Conservation (phyloP, 2,797 vertebrate species). For the Loriculus beryllinus region DNA sequence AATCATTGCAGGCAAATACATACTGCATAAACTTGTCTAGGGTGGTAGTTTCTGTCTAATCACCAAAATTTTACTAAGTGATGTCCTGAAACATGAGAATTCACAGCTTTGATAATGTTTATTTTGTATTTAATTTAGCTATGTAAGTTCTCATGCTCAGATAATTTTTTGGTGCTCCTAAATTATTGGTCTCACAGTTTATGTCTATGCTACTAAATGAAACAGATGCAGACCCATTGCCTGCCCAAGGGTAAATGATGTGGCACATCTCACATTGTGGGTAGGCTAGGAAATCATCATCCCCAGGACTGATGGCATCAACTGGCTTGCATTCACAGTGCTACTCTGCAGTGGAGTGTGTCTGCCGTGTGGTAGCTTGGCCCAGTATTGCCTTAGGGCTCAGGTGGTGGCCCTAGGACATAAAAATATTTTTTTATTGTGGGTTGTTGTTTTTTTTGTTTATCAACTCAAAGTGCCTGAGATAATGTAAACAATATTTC, state of each 20-base stretch:
- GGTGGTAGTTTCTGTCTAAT: background rate
- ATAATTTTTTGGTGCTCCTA: background rate
- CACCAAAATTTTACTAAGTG: background rate
- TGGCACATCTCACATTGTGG: fast-evolving
- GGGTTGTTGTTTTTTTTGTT: background rate
- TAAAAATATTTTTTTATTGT: background rate
- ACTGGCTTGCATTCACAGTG: background rate
- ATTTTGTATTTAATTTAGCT: background rate
- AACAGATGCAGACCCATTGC: background rate
- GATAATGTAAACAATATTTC: background rate
- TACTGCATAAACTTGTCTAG: background rate
- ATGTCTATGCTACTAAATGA: background rate
- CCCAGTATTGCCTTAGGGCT: background rate
- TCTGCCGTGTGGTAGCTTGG: fast-evolving
- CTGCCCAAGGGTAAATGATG: background rate
- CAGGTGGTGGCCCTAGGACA: background rate
- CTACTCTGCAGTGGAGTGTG: background rate
- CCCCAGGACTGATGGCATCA: background rate
- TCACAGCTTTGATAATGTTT: background rate
- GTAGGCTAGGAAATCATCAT: background rate
- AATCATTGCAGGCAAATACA: background rate
- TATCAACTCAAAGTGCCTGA: background rate
- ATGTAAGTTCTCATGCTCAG: background rate
- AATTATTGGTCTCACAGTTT: background rate
- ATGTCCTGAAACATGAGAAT: background rate